Conservation (phyloP, 2,113 vertebrate species). For the Hiodon alosoides region DNA sequence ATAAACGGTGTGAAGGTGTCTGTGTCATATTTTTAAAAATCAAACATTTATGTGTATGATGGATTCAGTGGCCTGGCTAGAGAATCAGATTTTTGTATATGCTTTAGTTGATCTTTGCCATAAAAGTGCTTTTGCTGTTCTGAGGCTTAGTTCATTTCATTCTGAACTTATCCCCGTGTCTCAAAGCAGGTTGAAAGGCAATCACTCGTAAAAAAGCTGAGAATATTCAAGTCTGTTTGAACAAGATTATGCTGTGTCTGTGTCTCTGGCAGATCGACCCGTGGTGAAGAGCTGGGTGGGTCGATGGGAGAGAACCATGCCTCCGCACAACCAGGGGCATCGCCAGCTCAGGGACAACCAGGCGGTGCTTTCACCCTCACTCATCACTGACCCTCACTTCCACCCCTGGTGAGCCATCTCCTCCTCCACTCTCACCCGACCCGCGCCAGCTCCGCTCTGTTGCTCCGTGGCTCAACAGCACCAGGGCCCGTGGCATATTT, state of each 20-base stretch:
- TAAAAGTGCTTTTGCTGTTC: no score
- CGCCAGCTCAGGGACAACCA: conserved; percentile 28
- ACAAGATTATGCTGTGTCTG: not conserved
- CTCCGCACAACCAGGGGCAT: conserved; percentile 39
- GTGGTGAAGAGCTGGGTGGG: conserved; percentile 42
- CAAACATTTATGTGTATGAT: not conserved
- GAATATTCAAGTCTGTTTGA: not conserved
- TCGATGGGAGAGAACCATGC: conserved; percentile 28
- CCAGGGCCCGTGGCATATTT: no score
- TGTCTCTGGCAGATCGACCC: conserved; percentile 12
- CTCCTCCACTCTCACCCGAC: not conserved
- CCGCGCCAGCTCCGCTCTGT: no score
- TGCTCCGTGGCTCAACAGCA: no score
- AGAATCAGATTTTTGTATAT: no score
- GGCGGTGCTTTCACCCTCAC: conserved; percentile 35
- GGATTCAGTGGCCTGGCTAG: no score
- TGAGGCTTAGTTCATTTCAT: no score
- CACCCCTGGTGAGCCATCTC: conserved; percentile 55
- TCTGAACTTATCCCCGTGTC: no score
- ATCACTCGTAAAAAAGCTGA: no score
- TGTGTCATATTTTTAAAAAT: no score
- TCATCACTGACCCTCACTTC: conserved; percentile 52
- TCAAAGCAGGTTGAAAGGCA: no score
- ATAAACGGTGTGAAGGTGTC: not conserved
- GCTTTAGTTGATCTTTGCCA: no score